These are phyloP conservation scores for Notolabrus celidotus DNA, from an alignment of 2,797 vertebrate species.

Conservation along the genomic window DNA sequence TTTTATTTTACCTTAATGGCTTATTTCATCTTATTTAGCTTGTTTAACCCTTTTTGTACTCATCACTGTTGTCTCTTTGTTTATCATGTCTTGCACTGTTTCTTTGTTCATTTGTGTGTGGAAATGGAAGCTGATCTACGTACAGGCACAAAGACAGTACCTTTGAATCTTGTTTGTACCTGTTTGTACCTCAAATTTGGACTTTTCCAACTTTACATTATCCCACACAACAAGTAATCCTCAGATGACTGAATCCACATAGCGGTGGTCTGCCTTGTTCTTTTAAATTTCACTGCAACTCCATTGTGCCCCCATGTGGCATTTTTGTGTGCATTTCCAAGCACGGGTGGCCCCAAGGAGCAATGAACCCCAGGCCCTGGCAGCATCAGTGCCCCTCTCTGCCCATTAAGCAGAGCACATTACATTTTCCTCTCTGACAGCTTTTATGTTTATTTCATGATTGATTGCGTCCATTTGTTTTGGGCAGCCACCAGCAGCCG, in stretches of 20 bases:
- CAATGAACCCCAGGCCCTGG: constrained; percentile 41
- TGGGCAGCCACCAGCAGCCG: constrained; percentile 55
- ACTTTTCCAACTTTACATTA: too few relatives aligned
- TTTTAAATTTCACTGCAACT: constrained; percentile 33
- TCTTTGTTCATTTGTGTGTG: too few relatives aligned
- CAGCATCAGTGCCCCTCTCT: constrained; percentile 55
- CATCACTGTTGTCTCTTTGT: too few relatives aligned
- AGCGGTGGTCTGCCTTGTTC: background rate
- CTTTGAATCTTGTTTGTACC: too few relatives aligned
- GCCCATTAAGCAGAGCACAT: constrained; percentile 56
- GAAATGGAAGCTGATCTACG: too few relatives aligned
- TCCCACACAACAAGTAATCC: background rate
- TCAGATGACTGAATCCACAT: background rate
- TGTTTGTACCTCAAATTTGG: too few relatives aligned
- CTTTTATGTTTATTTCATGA: constrained; percentile 73
- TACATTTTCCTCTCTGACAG: constrained; percentile 61
- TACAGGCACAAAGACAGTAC: too few relatives aligned
- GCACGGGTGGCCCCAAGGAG: constrained; percentile 25
- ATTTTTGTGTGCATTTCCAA: background rate
- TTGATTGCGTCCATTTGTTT: constrained; percentile 78
- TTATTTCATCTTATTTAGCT: too few relatives aligned
- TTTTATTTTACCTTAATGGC: too few relatives aligned
- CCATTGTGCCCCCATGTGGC: constrained; percentile 78
- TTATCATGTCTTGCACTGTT: too few relatives aligned
- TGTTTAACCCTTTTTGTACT: too few relatives aligned